phyloP scores from a whole-genome alignment of 2,888 invertebrate species.

The Volucella inflata region DNA sequence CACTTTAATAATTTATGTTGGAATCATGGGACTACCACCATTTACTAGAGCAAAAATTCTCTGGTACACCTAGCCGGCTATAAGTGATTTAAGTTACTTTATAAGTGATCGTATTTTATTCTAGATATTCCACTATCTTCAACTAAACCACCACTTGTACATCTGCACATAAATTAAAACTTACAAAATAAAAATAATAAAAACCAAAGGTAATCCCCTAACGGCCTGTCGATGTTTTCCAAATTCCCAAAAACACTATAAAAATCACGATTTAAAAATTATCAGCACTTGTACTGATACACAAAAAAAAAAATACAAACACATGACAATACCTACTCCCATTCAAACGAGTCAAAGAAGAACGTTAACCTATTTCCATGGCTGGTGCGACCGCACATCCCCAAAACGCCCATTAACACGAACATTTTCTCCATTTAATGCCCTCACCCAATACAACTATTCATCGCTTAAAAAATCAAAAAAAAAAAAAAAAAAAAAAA shows the following conservation, averaged over 20 bases:
- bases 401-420: constrained; percentile 70
- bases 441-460: constrained; percentile 30
- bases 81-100: too few relatives aligned
- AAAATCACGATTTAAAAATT: constrained; percentile 61
- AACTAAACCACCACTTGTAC: constrained; percentile 1
- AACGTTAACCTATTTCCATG: constrained; percentile 54
- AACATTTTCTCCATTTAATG: constrained; percentile 52
- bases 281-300: constrained; percentile 35
- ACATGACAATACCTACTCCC: background rate
- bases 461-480: constrained; percentile 5
- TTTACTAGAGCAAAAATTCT: too few relatives aligned
- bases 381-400: constrained; percentile 35
- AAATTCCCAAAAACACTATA: constrained; percentile 55
- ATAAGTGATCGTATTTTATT: too few relatives aligned
- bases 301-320: constrained; percentile 14
- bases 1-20: too few relatives aligned
- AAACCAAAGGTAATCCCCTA: constrained; percentile 39
- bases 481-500: constrained; percentile 26
- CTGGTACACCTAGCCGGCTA: too few relatives aligned
- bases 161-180: constrained; percentile 2
- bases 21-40: too few relatives aligned
- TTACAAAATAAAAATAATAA: constrained; percentile 29
- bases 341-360: constrained; percentile 32
- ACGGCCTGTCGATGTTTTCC: constrained; percentile 23
- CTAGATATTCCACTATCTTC: background rate